Evolutionary conservation across 2,888 invertebrate genomes (phyloP).

Genomic region (Lycophotia porphyrea): DNA sequence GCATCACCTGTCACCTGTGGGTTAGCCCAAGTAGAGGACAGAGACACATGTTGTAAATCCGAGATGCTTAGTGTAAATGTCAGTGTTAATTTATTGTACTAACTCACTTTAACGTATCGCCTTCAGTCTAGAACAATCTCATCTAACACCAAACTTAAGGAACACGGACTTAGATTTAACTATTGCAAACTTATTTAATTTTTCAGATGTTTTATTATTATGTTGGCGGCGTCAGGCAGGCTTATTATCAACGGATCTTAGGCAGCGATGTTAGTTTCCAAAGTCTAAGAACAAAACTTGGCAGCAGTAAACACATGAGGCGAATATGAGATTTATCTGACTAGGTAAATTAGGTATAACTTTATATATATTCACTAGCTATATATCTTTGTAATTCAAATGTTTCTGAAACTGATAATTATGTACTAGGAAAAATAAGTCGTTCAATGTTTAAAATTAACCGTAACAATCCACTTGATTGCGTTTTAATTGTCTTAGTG

Average conservation of each 20-base stretch:
- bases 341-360: conserved; percentile 65
- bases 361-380: conserved; percentile 68
- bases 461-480: conserved; percentile 34
- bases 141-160: conserved; percentile 47
- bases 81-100: conserved; percentile 54
- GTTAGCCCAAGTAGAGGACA: conserved; percentile 40
- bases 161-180: conserved; percentile 67
- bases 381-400: conserved; percentile 65
- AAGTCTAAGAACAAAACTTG: conserved; percentile 62
- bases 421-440: conserved; percentile 58
- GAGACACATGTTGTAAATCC: conserved; percentile 23
- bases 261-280: conserved; percentile 70
- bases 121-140: conserved; percentile 39
- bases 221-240: conserved; percentile 80
- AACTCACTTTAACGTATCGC: conserved; percentile 52
- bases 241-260: conserved; percentile 70
- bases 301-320: conserved; percentile 67
- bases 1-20: conserved; percentile 41
- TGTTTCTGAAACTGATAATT: conserved; percentile 55
- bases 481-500: conserved; percentile 49
- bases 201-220: conserved; percentile 80
- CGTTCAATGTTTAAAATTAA: conserved; percentile 57
- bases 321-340: conserved; percentile 60
- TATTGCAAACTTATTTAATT: conserved; percentile 79
- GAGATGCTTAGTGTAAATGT: conserved; percentile 53